Base-by-base conservation (phyloP, 2,888 invertebrate species). In the Tridacna crocea region DNA sequence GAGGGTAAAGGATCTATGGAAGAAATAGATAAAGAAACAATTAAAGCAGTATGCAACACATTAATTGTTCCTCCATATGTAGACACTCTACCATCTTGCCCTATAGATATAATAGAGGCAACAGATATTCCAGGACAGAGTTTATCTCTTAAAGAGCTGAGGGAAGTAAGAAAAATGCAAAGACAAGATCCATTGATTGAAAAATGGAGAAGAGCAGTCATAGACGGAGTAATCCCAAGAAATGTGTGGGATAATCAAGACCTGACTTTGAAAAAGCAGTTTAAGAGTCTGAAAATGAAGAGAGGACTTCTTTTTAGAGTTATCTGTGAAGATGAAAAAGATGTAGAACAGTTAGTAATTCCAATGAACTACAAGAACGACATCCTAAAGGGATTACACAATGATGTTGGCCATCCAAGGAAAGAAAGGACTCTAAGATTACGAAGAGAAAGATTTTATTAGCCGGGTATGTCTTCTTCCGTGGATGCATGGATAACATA, bases 401-500 rank as follows among this genome's bases (percentile, higher is more conserved):
- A 36, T 46, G 36, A 68, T 36, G 66, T 27, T n/a, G 27, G 8
- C 46, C 66, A 11, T 27, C 66, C 46, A 36, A 17, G 36, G 36
- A 12, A 1, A 19, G 36, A 68, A 15, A 68, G 11, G 36, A 68
- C 36, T 68, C n/a, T 68, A 15, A 68, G 3, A 36, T 36, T 68
- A n/a, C 17, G 10, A 36, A 68, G 19, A 68, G 36, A 36, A 58
- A 58, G 58, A 15, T 58, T 58, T 58, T 58, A n/a, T 22, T 58
- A 22, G 58, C 58, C 17, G 8, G 58, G 58, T 58, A 77, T 77
- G 74, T 51, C 77, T 8, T 17, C 10, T 19, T 73, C 76, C 48
- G 46, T 60, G 2, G 80, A 77, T 4, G 17, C 55, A 0, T 79
- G 73, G 68, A 63, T 83, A 2, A 17, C 46, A n/a, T 26, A 47